Evolutionary conservation across 2,797 vertebrate genomes (phyloP), one percentile per base, ranked within the genome.

Genomic region (Microctenopoma steveboyesi): DNA sequence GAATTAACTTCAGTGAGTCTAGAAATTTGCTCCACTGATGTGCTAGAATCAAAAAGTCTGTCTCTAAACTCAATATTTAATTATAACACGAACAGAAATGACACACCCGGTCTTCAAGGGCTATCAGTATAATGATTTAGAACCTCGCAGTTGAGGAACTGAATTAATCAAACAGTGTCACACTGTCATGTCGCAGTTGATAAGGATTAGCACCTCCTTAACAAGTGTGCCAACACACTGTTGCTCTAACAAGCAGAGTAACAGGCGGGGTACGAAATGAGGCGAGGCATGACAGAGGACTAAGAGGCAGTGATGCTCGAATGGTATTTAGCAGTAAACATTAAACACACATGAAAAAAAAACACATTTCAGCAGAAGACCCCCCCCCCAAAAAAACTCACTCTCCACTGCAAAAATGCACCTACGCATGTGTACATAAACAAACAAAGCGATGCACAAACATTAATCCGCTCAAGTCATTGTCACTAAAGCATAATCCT

Each of bases 161-260:
- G 43, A 66, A 51, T 82, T 71, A 69, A 86, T 82, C 56, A 67
- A 68, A 59, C 5, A 47, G 72, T 72, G 74, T 72, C 64, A 37
- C 64, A 57, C 72, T 69, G 83, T 78, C 78, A 50, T 43, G 85
- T 79, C 79, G 64, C 60, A 25, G 52, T 4, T 71, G 76, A 81
- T 73, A 46, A 68, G 72, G 77, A 83, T 86, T 76, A 91, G 83
- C 84, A 62, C 67, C 74, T 84, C 50, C 16, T 56, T 61, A 79
- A 72, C 54, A 39, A 82, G 65, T 27, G 59, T 1, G 13, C 52
- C 46, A 53, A 67, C 37, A 58, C 56, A 47, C 22, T 2, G 50
- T 14, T 0, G 35, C n/a, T n/a, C 35, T 51, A 54, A 77, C 52
- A 18, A 66, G 72, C 42, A 53, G 8, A 18, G 64, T 0, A 76